phyloP scores from a whole-genome alignment of 2,797 vertebrate species.

The Sebastiscus albofasciatus region DNA sequence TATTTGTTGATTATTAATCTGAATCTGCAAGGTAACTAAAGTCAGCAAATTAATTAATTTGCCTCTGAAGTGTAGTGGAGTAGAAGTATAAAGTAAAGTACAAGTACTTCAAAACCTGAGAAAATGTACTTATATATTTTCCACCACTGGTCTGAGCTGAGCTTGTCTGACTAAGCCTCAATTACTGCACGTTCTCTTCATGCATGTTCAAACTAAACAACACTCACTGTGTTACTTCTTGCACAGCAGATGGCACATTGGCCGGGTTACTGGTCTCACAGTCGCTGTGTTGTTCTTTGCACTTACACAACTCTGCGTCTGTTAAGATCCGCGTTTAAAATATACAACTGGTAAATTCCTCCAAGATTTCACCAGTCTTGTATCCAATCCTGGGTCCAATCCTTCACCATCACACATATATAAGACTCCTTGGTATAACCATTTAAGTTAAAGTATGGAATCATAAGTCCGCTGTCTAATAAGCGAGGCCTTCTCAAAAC shows the following conservation, averaged over 20 bases:
- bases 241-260: conserved; percentile 63
- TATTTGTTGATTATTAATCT: not conserved
- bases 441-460: conserved; percentile 29
- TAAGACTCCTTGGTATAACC: not conserved
- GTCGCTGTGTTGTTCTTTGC: conserved; percentile 45
- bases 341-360: conserved; percentile 21
- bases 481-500: conserved; percentile 36
- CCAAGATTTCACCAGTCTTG: not conserved
- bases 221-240: conserved; percentile 33
- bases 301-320: conserved; percentile 32
- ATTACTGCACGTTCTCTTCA: conserved; percentile 5
- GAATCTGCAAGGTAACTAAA: not conserved
- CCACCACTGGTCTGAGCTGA: not conserved
- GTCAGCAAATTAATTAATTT: not conserved
- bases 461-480: conserved; percentile 43
- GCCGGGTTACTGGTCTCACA: conserved; percentile 52
- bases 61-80: not conserved
- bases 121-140: not conserved
- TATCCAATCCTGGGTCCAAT: conserved; percentile 1
- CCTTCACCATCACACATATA: not conserved
- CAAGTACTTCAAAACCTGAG: not conserved
- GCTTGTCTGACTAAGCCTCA: not conserved
- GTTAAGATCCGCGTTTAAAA: conserved; percentile 53
- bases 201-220: conserved; percentile 34
- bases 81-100: not conserved